phyloP scores from a whole-genome alignment of 1,140 invertebrate genomes.

The Caenorhabditis brenneri region DNA sequence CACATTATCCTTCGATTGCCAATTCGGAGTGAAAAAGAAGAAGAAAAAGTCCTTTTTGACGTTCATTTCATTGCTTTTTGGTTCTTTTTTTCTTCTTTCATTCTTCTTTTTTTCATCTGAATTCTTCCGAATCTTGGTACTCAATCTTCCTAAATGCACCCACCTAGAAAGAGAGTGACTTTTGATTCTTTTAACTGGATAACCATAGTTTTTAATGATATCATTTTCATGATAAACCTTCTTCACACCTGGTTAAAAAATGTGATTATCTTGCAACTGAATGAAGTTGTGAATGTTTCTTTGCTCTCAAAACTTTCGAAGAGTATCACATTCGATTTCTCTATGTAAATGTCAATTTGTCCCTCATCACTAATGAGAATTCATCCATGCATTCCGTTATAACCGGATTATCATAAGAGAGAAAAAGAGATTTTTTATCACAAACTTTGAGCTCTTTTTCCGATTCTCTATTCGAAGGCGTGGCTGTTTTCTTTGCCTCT shows the following conservation, averaged over 20 bases:
- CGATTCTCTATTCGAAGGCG: background rate
- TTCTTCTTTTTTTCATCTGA: background rate
- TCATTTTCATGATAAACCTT: background rate
- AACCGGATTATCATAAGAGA: slow-evolving; percentile 2
- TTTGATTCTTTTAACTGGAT: background rate
- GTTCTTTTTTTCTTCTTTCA: background rate
- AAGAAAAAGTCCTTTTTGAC: background rate
- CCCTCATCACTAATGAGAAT: background rate
- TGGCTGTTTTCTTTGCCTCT: background rate
- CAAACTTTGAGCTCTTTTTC: background rate
- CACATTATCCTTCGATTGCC: slow-evolving; percentile 7
- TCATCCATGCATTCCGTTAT: background rate
- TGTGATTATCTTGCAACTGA: background rate
- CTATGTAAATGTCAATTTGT: background rate
- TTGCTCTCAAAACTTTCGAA: background rate
- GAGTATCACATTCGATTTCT: background rate
- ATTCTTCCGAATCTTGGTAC: background rate
- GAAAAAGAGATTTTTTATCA: background rate
- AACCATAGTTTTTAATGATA: slow-evolving; percentile 6
- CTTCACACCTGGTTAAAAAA: background rate
- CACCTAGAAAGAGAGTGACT: background rate
- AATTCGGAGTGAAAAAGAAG: background rate
- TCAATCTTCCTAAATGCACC: too few relatives aligned
- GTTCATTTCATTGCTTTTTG: slow-evolving; percentile 18
- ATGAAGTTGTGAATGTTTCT: background rate